Percentiles rank a stretch among this genome's conserved stretches.
Evolutionary conservation across 2,797 vertebrate genomes (phyloP).

Genomic region (Pterois miles): DNA sequence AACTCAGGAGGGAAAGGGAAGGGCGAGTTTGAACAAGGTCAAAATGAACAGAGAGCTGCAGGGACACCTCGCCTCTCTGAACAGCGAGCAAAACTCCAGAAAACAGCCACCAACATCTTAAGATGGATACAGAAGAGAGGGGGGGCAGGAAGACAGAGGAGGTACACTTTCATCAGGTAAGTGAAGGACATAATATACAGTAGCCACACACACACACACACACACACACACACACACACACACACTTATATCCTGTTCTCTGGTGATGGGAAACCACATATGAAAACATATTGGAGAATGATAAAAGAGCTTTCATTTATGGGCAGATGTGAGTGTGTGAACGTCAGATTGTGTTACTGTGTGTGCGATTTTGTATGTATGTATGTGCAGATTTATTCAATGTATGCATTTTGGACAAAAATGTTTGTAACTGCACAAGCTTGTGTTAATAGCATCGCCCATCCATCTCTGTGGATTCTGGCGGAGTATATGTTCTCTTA

Average conservation of each 20-base stretch:
- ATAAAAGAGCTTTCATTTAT: slow-evolving; percentile 5
- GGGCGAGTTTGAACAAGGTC: slow-evolving; percentile 69
- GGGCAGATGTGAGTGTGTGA: neutral
- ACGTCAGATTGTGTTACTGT: slow-evolving; percentile 5
- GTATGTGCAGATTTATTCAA: neutral
- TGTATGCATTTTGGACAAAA: neutral
- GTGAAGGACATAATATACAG: slow-evolving; percentile 12
- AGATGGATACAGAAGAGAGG: slow-evolving; percentile 23
- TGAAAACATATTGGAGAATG: slow-evolving; percentile 4
- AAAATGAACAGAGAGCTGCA: slow-evolving; percentile 61
- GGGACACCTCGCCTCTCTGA: slow-evolving; percentile 54
- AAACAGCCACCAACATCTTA: slow-evolving; percentile 54
- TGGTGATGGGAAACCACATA: neutral
- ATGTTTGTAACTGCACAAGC: neutral
- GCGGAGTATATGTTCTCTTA: neutral
- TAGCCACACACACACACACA: neutral
- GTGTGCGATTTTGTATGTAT: neutral
- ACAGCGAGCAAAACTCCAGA: slow-evolving; percentile 56
- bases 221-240: neutral
- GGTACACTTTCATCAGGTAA: slow-evolving; percentile 32
- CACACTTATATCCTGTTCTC: neutral
- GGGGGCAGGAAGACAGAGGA: neutral
- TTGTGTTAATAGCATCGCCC: neutral
- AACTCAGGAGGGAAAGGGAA: slow-evolving; percentile 37
- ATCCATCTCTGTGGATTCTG: slow-evolving; percentile 4